These are phyloP conservation scores for Chrysocyon brachyurus DNA, from an alignment of 2,797 vertebrate genomes.

Conservation along the genomic window DNA sequence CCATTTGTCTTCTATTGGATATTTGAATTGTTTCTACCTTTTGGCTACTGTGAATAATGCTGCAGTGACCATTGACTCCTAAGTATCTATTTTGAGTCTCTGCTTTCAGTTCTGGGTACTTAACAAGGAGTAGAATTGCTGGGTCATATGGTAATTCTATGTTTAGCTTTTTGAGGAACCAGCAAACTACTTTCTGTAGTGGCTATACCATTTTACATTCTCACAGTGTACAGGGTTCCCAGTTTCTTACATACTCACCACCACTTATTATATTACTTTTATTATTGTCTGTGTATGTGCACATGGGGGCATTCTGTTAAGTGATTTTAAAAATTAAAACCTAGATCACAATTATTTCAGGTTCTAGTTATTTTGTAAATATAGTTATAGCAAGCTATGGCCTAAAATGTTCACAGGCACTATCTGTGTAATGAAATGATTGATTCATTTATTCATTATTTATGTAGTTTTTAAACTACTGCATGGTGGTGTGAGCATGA, in stretches of 20 bases:
- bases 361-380: slow-evolving; percentile 73
- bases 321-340: slow-evolving; percentile 21
- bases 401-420: slow-evolving; percentile 43
- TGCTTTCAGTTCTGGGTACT: neutral
- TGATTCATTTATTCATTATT: slow-evolving; percentile 67
- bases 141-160: neutral
- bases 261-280: neutral
- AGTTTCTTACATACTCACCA: neutral
- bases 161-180: neutral
- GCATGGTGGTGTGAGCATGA: neutral
- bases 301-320: slow-evolving; percentile 16
- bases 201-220: neutral
- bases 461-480: slow-evolving; percentile 47
- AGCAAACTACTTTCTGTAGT: neutral
- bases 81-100: neutral
- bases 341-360: slow-evolving; percentile 59
- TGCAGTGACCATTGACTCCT: neutral
- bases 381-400: slow-evolving; percentile 34
- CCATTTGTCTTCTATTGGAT: neutral
- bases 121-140: neutral
- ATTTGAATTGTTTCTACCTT: neutral
- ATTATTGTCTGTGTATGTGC: neutral
- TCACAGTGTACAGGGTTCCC: neutral
- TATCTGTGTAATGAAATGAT: slow-evolving; percentile 71
- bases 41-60: neutral